Percentiles rank a stretch among this genome's conserved stretches.
Conservation (phyloP, 2,888 invertebrate genomes). For the Imbricaverruca yamaguchii region DNA sequence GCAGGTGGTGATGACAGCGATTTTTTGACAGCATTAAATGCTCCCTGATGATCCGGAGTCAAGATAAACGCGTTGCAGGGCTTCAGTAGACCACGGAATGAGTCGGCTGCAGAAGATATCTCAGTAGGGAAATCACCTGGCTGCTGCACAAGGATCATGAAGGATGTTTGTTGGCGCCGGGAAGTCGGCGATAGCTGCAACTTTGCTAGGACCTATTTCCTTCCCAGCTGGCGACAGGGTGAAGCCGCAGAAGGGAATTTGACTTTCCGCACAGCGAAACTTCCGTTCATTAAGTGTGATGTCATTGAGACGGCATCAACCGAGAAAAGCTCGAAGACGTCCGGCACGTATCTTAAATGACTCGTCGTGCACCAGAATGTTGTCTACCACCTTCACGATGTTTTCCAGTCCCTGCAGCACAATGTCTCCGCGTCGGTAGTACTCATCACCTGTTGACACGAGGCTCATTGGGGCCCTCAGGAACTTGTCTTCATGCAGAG, state of each 20-base stretch:
- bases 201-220: background rate
- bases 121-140: background rate
- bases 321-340: background rate
- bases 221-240: constrained; percentile 1
- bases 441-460: constrained; percentile 23
- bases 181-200: background rate
- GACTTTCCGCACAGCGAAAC: constrained; percentile 8
- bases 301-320: constrained; percentile 4
- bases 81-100: background rate
- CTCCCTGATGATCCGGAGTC: background rate
- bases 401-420: constrained; percentile 24
- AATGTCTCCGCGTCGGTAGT: constrained; percentile 23
- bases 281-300: constrained; percentile 22
- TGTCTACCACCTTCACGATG: constrained; percentile 21
- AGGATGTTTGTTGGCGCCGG: background rate
- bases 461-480: background rate
- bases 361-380: background rate
- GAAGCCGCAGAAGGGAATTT: background rate
- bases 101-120: background rate
- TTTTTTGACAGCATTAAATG: background rate
- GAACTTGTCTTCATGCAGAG: constrained; percentile 17
- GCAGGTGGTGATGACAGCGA: background rate
- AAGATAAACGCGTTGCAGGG: background rate
- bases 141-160: background rate
- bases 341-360: background rate